Evolutionary conservation across 2,888 invertebrate genomes (phyloP).

Genomic region (Leucophora obtusa): DNA sequence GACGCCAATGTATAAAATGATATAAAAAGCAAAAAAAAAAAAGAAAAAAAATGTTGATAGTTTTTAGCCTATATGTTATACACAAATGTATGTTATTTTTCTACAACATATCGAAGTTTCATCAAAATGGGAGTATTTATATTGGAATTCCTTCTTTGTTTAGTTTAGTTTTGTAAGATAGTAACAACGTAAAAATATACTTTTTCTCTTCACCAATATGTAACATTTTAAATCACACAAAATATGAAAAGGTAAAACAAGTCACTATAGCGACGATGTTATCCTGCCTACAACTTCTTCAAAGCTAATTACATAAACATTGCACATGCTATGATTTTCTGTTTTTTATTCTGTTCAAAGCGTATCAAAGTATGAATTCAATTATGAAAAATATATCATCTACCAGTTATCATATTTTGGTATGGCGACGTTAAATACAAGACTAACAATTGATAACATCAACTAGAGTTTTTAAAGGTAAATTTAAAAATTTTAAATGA

Average conservation of each 20-base stretch:
- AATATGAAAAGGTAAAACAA: conserved; percentile 22
- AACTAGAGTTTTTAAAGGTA: conserved; percentile 10
- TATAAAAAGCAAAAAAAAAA: too few species aligned
- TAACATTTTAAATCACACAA: conserved; percentile 1
- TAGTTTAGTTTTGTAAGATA: too few species aligned
- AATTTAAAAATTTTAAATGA: conserved; percentile 14
- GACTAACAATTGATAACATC: conserved; percentile 56
- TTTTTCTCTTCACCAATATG: neutral
- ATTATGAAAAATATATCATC: conserved; percentile 22
- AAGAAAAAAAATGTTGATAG: too few species aligned
- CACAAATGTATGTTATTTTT: too few species aligned
- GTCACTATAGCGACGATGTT: conserved; percentile 49
- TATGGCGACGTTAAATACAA: conserved; percentile 22
- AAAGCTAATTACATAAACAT: conserved; percentile 60
- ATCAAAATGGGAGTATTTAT: too few species aligned
- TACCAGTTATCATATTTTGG: conserved; percentile 42
- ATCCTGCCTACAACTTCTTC: conserved; percentile 54
- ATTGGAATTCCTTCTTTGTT: too few species aligned
- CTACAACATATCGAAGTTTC: too few species aligned
- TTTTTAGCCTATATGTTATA: too few species aligned
- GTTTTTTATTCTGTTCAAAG: conserved; percentile 16
- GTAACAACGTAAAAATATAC: neutral
- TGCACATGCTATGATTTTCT: conserved; percentile 58
- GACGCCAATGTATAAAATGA: too few species aligned
- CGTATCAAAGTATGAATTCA: conserved; percentile 53